Base-by-base conservation (phyloP, 2,888 invertebrate genomes). In the Ditula angustiorana region DNA sequence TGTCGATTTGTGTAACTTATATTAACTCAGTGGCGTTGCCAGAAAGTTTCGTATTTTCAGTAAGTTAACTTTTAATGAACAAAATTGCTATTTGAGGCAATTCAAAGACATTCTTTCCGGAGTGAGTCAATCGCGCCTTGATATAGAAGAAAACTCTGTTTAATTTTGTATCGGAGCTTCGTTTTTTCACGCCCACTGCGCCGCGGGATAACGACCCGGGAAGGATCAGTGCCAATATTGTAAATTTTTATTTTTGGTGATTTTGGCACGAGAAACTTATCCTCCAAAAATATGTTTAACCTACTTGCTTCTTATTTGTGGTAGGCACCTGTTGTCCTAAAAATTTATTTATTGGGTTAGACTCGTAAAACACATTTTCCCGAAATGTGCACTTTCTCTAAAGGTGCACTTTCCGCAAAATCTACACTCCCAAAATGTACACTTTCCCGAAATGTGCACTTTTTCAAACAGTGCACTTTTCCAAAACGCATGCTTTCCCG, bases 191-290 rank as follows among this genome's bases (percentile, higher is more conserved):
- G 37, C 37, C 19, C 41, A 37, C 55, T 19, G 19, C 30, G 24
- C 26, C 5, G 47, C 37, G 53, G 53, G 35, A 11, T 33, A 26
- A 35, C 33, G 61, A 47, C 61, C 21, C 35, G 23, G 44, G 23
- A 41, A 61, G 61, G n/a, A 61, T 61, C 61, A 46, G 16, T 55
- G 46, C 61, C 46, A 61, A 61, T 53, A 49, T 13, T 46, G 37
- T 57, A 16, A 10, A 47, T 13, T 23, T 60, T 13, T 59, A 63
- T 47, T 30, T 57, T 55, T 50, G 35, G 37, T 33, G 49, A 4
- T 26, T 56, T 44, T 44, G 44, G 56, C 28, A 44, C 41, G 44
- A 11, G 11, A 56, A 56, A 44, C n/a, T 16, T 37, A 35, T n/a
- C 49, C 26, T 50, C n/a, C 4, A 23, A 2, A 26, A 35, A 50